These are phyloP conservation scores for Chamaea fasciata DNA, from an alignment of 2,113 vertebrate species.

Conservation along the genomic window DNA sequence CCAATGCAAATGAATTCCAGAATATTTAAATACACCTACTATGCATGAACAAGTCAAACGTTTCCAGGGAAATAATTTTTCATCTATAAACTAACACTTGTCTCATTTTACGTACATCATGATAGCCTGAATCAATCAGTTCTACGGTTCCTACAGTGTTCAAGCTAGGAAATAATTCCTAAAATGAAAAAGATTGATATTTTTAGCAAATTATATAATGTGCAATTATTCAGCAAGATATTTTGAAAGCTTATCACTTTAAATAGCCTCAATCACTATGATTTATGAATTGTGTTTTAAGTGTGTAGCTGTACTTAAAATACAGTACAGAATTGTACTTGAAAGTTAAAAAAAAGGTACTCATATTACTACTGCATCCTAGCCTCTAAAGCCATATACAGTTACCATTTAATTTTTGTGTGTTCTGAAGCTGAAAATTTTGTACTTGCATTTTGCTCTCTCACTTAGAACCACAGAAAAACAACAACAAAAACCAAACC, in stretches of 20 bases:
- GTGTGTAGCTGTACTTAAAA: neutral
- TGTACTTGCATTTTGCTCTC: neutral
- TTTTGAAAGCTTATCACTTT: conserved; percentile 6
- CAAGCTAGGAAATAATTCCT: neutral
- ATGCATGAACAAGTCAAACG: neutral
- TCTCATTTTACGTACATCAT: neutral
- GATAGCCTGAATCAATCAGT: neutral
- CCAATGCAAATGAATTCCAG: neutral
- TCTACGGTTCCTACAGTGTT: neutral
- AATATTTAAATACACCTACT: conserved; percentile 17
- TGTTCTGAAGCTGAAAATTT: neutral
- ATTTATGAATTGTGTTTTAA: neutral
- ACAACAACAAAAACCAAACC: neutral
- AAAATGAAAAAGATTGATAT: neutral
- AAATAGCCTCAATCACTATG: neutral
- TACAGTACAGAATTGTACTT: neutral
- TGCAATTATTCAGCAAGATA: neutral
- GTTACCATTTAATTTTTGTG: neutral
- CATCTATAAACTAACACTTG: conserved; percentile 1
- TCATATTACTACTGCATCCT: neutral
- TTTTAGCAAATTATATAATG: conserved; percentile 42
- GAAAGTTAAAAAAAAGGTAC: neutral
- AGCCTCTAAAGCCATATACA: neutral
- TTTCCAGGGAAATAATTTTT: conserved; percentile 20
- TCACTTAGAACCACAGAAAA: neutral